Percentiles rank a stretch among this genome's conserved stretches.
Conservation (phyloP, 2,888 invertebrate species). For the Hypena proboscidalis region DNA sequence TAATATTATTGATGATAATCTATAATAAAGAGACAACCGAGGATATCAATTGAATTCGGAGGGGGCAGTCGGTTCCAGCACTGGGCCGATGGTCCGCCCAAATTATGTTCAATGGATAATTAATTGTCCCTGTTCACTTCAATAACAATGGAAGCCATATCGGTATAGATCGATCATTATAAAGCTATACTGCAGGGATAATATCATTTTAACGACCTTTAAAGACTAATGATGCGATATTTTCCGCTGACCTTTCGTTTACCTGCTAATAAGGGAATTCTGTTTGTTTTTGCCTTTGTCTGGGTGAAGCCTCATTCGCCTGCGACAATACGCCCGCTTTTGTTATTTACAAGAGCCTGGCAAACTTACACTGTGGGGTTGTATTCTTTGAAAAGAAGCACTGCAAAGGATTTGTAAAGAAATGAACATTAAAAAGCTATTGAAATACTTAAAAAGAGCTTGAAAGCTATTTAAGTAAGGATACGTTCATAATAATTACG, state of each 20-base stretch:
- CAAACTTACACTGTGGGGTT: background rate
- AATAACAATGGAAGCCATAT: constrained; percentile 73
- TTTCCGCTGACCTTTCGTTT: constrained; percentile 38
- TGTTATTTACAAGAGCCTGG: background rate
- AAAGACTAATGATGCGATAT: constrained; percentile 37
- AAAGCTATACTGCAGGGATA: constrained; percentile 52
- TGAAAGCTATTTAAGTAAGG: constrained; percentile 1
- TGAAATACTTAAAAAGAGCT: background rate
- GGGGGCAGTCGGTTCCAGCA: constrained; percentile 63
- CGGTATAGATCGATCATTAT: constrained; percentile 65
- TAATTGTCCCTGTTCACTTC: constrained; percentile 76
- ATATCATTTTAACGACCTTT: constrained; percentile 44
- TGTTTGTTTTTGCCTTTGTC: constrained; percentile 33
- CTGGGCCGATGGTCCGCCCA: constrained; percentile 71
- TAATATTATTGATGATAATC: constrained; percentile 24
- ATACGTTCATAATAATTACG: constrained; percentile 17
- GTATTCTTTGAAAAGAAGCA: too few relatives aligned
- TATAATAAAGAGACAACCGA: constrained; percentile 51
- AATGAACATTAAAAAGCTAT: too few relatives aligned
- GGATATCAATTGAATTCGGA: constrained; percentile 63
- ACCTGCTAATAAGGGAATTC: constrained; percentile 26
- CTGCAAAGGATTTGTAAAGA: too few relatives aligned
- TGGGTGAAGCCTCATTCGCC: constrained; percentile 20
- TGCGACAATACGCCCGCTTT: constrained; percentile 12
- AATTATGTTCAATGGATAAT: constrained; percentile 84